Percentiles rank a stretch among this genome's conserved stretches.
Evolutionary conservation across 2,888 invertebrate species (phyloP).

Genomic region (Drosophila anomalata): DNA sequence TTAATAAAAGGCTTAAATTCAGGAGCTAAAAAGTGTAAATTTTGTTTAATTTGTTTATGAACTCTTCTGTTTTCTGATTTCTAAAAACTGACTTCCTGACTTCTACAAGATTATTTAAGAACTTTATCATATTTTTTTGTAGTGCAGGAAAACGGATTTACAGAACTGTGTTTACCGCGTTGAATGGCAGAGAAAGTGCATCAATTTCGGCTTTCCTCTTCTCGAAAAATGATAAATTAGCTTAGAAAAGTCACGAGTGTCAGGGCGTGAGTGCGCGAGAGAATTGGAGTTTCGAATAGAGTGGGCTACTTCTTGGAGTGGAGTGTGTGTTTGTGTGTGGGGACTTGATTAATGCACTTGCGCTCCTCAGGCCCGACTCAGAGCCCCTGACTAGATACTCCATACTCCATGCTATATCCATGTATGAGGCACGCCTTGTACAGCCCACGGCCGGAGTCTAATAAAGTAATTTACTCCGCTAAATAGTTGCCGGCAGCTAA

Average conservation of each 20-base stretch:
- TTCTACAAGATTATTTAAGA: background rate
- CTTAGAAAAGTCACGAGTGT: constrained; percentile 77
- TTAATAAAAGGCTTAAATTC: background rate
- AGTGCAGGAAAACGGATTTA: constrained; percentile 21
- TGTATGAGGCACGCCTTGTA: constrained; percentile 30
- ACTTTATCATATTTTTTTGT: background rate
- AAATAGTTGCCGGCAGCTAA: constrained; percentile 73
- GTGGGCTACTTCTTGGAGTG: constrained; percentile 32
- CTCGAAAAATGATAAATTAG: constrained; percentile 69
- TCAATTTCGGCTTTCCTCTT: constrained; percentile 39
- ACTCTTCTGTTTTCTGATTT: too few relatives aligned
- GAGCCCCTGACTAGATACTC: constrained; percentile 10
- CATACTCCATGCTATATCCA: constrained; percentile 2
- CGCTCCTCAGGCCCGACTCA: constrained; percentile 28
- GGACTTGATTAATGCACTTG: constrained; percentile 77
- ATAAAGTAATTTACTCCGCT: constrained; percentile 76
- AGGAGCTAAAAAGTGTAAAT: too few relatives aligned
- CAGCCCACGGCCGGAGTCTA: constrained; percentile 57
- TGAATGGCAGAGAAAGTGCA: constrained; percentile 53
- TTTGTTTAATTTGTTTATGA: too few relatives aligned
- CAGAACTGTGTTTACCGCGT: constrained; percentile 23
- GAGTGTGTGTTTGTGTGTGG: constrained; percentile 52
- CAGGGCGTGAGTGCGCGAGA: constrained; percentile 70
- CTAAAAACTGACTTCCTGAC: too few relatives aligned
- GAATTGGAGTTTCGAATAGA: constrained; percentile 45